Evolutionary conservation across 2,797 vertebrate genomes (phyloP), one percentile per base, ranked within the genome.

Genomic region (Parambassis ranga): DNA sequence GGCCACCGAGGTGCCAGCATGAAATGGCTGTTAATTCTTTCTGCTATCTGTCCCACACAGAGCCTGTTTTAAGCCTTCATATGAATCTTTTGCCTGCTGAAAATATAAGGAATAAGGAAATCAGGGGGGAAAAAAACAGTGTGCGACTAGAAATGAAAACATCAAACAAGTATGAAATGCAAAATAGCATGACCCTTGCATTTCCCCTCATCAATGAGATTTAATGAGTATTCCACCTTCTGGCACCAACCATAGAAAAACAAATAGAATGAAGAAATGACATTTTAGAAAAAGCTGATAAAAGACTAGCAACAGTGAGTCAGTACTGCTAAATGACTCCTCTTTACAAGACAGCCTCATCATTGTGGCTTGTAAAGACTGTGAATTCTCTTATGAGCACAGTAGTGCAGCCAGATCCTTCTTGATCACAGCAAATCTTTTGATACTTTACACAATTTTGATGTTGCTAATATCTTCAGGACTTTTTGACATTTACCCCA

Each of bases 21-120:
- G 90, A 92, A 93, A 93, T 92, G 86, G 81, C 80, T 86, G 80
- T 90, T 92, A 93, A 92, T 92, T 92, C 87, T 83, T 85, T 79
- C 71, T 74, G 65, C 91, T 92, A 93, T 94, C 93, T 90, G 85
- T 87, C 87, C 71, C 37, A 57, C 75, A 63, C 92, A 93, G 91
- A 88, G 81, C 70, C 88, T 88, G 83, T 89, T 90, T 92, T 91
- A 90, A 90, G 83, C 83, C 69, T 81, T 83, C 65, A 50, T 83
- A 80, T 76, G 65, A 87, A 80, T 84, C 76, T 85, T 76, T 73
- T 53, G 44, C 58, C 64, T 56, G 51, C 70, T 7, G 24, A 61
- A 72, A 62, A 85, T 65, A 81, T 79, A 71, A 46, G 47, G 42
- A 77, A 65, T 79, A 66, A 56, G 46, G 53, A 76, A 77, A 55